Evolutionary conservation across 2,888 invertebrate genomes (phyloP), one percentile per base, ranked within the genome.

Genomic region (Callyntrura guangdongensis): DNA sequence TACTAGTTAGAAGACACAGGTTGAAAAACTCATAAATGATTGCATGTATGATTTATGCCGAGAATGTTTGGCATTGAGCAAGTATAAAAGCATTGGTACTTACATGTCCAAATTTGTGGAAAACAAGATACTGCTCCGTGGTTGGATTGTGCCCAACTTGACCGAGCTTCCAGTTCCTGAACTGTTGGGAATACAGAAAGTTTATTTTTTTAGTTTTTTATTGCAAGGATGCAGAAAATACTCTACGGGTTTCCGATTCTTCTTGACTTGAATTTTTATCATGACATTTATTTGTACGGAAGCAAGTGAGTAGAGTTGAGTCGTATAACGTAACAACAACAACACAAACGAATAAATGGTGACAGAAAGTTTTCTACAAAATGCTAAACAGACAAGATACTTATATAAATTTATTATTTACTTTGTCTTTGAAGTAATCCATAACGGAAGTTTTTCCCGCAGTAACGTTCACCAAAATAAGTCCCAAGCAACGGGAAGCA

Each of bases 51-150:
- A 36, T 36, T 36, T 36, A 36, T 36, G 36, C 5, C 17, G 59
- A 59, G 17, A 11, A 67, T 67, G 67, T 67, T 72, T 8, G 11
- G 17, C 20, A 20, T 83, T 12, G 47, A 59, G 9, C 27, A 74
- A 77, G 45, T 17, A 17, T 17, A 36, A 61, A 81, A 81, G 6
- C 36, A 36, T n/a, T n/a, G 36, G 94, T 95, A 97, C 98, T 97
- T 96, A 98, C 98, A 95, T 97, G 97, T 95, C 98, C 98, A 95
- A 98, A 98, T 96, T 98, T 97, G 95, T 98, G 98, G 95, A 98
- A 97, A 94, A 98, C 96, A 93, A 98, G 96, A 95, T 98, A 98
- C 94, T 97, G 97, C 95, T 98, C 98, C 91, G 98, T 98, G 0
- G 97, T 97, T 93, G 98, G 97, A 90, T 97, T 97, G 95, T 98